phyloP scores from a whole-genome alignment of 2,888 invertebrate species.

The Oligia strigilis region DNA sequence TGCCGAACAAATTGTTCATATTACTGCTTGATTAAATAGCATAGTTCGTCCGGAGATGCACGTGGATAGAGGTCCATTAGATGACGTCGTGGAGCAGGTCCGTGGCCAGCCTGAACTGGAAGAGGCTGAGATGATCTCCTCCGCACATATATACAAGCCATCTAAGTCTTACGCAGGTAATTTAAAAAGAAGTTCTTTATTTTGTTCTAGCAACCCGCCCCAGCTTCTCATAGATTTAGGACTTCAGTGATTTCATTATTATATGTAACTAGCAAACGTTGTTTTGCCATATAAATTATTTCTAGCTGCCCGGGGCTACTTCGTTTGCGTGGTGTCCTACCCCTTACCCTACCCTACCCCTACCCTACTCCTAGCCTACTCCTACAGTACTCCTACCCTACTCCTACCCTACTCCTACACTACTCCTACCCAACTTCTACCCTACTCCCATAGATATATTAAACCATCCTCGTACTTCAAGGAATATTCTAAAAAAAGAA shows the following conservation, averaged over 20 bases:
- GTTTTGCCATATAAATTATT: no score
- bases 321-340: no score
- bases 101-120: constrained; percentile 87
- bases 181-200: not conserved
- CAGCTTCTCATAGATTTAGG: not conserved
- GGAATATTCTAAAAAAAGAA: no score
- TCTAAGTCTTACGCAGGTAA: constrained; percentile 79
- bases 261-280: not conserved
- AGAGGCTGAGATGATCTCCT: constrained; percentile 86
- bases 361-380: no score
- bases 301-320: no score
- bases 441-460: no score
- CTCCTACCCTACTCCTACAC: no score
- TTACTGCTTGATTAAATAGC: constrained; percentile 67
- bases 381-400: no score
- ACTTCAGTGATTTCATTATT: not conserved
- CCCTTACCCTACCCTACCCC: no score
- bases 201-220: not conserved
- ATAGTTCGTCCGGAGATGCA: constrained; percentile 81
- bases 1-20: constrained; percentile 20
- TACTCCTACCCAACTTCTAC: no score
- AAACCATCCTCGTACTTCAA: no score
- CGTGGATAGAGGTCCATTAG: constrained; percentile 85
- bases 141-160: constrained; percentile 83
- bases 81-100: constrained; percentile 86